phyloP scores from a whole-genome alignment of 2,888 invertebrate species.

The Julus scandinavius region DNA sequence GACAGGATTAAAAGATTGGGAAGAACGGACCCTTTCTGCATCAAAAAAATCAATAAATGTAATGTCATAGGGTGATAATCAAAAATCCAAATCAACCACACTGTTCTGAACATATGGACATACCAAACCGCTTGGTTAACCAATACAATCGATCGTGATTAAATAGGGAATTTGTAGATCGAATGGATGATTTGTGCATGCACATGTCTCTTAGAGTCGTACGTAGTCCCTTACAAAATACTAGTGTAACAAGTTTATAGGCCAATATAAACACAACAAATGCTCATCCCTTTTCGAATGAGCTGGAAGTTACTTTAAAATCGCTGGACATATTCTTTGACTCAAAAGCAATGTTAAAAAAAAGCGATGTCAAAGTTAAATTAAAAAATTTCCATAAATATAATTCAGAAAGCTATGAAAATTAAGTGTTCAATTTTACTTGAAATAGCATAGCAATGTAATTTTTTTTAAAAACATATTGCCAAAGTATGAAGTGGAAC shows the following conservation, averaged over 20 bases:
- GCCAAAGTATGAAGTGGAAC: no score
- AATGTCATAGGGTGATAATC: not conserved
- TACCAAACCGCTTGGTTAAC: not conserved
- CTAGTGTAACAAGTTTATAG: conserved; percentile 33
- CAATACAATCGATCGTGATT: not conserved
- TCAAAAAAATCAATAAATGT: conserved; percentile 9
- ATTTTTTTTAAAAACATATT: no score
- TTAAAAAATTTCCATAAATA: no score
- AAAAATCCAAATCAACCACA: not conserved
- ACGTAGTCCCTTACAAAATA: conserved; percentile 18
- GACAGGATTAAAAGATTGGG: not conserved
- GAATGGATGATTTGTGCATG: not conserved
- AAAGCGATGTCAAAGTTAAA: not conserved
- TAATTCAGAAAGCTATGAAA: no score
- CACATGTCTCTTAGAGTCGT: not conserved
- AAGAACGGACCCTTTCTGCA: conserved; percentile 35
- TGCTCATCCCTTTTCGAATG: not conserved
- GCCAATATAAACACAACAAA: conserved; percentile 31
- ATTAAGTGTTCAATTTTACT: no score
- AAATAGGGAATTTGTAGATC: not conserved
- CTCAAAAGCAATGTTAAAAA: not conserved
- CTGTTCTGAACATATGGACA: not conserved
- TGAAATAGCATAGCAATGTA: no score
- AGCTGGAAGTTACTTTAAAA: conserved; percentile 39
- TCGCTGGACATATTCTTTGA: conserved; percentile 10